Base-by-base conservation (phyloP, 1,140 invertebrate species). In the Solenopsis fugax region DNA sequence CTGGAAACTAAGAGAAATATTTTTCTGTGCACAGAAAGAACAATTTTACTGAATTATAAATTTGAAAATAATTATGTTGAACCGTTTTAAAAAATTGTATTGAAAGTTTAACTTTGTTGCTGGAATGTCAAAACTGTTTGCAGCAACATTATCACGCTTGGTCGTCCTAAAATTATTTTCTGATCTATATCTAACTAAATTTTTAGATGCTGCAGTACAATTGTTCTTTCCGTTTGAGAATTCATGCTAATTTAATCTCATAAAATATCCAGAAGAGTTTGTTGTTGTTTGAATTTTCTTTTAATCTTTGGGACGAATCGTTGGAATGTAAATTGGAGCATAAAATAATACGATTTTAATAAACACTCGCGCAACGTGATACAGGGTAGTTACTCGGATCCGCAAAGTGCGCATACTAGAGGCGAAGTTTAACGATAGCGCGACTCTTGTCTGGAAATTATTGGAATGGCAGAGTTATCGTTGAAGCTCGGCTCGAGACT, bases 391-490 rank as follows among this genome's bases (percentile, higher is more conserved):
- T 24, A 45, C 18, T 34, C 5, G 13, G 16, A 12, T 9, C 4
- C 12, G 6, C 18, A 18, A 45, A 34, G 12, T 21, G 34, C 7
- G 4, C 24, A 18, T 37, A 45, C 34, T n/a, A 37, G 13, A 54
- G 77, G 13, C n/a, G 60, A 69, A 37, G n/a, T 24, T 45, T 6
- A 12, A 75, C 24, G 50, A 29, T 56, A 37, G 13, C 56, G 52
- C 80, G 41, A 58, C 7, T 72, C 37, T 29, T 16, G 18, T 60
- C 37, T 21, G 29, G 64, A 50, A 24, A 67, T 52, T 24, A 45
- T 54, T 24, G 37, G 54, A 60, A 72, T 41, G 52, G 9, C 67
- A 62, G 10, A 85, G 45, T 45, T 54, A 60, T 54, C 37, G 58
- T 34, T 21, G 2, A 13, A 9, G 62, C 29, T 29, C 37, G 21